Conservation (phyloP, 1,140 invertebrate genomes). For the Paramacrobiotus metropolitanus region DNA sequence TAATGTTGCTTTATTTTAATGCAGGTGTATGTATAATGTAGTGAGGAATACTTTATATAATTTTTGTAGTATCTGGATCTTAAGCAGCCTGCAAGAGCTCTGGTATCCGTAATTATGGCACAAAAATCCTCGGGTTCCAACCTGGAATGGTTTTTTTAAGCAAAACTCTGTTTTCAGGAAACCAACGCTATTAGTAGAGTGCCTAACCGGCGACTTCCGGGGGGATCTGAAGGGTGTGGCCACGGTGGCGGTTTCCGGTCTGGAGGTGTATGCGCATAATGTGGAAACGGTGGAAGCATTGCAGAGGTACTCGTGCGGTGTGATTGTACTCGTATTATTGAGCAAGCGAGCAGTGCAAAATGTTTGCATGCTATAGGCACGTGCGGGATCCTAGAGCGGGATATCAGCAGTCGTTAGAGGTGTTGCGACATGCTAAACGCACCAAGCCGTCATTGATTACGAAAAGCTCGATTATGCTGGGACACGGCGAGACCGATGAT, state of each 20-base stretch:
- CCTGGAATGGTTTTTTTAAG: no score
- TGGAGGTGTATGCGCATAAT: conserved; percentile 91
- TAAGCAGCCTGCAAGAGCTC: no score
- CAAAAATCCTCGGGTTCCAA: no score
- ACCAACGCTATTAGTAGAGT: conserved; percentile 71
- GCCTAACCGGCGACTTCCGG: conserved; percentile 82
- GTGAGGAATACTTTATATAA: no score
- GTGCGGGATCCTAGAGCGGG: conserved; percentile 67
- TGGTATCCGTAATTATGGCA: no score
- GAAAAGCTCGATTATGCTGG: conserved; percentile 96
- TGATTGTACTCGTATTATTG: no score
- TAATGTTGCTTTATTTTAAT: no score
- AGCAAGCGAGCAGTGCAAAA: no score
- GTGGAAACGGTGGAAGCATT: conserved; percentile 71
- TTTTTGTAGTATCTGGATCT: no score
- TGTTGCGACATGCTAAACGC: conserved; percentile 54
- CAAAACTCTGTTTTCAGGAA: conserved; percentile 35
- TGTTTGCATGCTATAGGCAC: conserved; percentile 29
- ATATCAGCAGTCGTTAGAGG: conserved; percentile 55
- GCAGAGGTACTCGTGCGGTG: conserved; percentile 17
- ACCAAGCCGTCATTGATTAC: conserved; percentile 58
- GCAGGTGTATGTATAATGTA: no score
- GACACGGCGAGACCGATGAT: conserved; percentile 76
- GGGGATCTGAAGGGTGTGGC: conserved; percentile 51
- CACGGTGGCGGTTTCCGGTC: conserved; percentile 48